Evolutionary conservation across 2,888 invertebrate species (phyloP), one percentile per base, ranked within the genome.

Genomic region (Sacculina carcini): DNA sequence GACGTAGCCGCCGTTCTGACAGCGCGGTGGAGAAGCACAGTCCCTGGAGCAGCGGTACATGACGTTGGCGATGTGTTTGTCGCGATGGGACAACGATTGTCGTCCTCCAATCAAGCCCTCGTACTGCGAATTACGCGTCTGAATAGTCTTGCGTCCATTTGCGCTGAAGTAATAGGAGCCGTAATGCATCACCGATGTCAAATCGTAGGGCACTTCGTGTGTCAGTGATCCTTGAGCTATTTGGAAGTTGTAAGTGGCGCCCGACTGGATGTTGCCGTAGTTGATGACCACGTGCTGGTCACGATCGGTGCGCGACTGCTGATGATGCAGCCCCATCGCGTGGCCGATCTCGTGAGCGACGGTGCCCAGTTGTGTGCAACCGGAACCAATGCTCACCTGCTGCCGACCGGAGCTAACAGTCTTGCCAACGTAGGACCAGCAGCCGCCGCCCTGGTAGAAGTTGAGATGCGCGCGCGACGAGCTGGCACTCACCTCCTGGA

Each of bases 341-440:
- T 50, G 40, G 40, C 42, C 50, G 23, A 50, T 28, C 42, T 40
- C 39, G 9, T 39, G 63, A 62, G 6, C 65, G 65, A 16, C 60
- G 59, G 16, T 56, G 56, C 36, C 62, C 57, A 53, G 64, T 64
- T 12, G 60, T 59, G 5, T 51, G 42, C 10, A 58, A 55, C 51
- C 69, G 59, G 2, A 66, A 65, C 5, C 70, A 60, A 1, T 64
- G 62, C 58, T 69, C 69, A 42, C 62, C 61, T 1, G 68, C 69
- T 1, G 69, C 68, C 14, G 62, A 62, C 28, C 39, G 3, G 21
- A 19, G 12, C 12, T 2, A 4, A 5, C 19, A n/a, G n/a, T n/a
- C 2, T 23, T 21, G 12, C 39, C 39, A 2, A 39, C 7, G 3
- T 12, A 1, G 39, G 39, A 39, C 39, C 39, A 39, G 23, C 21